Evolutionary conservation across 1,140 invertebrate genomes (phyloP).

Genomic region (Phenacoccus solenopsis): DNA sequence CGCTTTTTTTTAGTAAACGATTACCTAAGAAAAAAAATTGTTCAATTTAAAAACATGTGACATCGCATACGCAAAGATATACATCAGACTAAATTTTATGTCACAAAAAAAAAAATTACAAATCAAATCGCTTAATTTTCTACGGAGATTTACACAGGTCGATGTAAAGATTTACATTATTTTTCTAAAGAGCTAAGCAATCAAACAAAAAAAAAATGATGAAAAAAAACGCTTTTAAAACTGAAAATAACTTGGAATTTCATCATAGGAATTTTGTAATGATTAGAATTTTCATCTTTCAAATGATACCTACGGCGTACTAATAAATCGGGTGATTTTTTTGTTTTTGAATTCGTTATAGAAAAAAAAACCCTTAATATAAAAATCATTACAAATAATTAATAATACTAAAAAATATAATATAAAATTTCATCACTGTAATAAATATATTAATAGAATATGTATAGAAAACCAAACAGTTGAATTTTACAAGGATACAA

Average conservation of each 20-base stretch:
- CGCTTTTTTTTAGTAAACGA: background rate
- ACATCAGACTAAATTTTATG: too few relatives aligned
- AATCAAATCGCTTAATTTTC: too few relatives aligned
- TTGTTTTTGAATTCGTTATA: background rate
- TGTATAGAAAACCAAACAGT: background rate
- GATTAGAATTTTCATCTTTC: background rate
- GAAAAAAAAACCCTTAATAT: background rate
- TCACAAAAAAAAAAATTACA: background rate
- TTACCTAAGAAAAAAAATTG: background rate
- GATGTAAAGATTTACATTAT: too few relatives aligned
- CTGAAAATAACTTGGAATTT: background rate
- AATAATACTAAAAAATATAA: background rate
- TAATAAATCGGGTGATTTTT: background rate
- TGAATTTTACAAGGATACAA: background rate
- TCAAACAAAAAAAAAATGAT: too few relatives aligned
- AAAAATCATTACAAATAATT: background rate
- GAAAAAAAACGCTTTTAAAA: background rate
- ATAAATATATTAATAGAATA: background rate
- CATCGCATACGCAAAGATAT: background rate
- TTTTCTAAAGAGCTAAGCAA: background rate
- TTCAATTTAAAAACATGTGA: background rate
- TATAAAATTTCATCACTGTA: conserved; percentile 3
- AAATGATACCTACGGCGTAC: background rate
- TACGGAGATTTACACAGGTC: too few relatives aligned
- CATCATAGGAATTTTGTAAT: background rate